Base-by-base conservation (phyloP, 1,140 invertebrate genomes). In the Drosophila busckii region DNA sequence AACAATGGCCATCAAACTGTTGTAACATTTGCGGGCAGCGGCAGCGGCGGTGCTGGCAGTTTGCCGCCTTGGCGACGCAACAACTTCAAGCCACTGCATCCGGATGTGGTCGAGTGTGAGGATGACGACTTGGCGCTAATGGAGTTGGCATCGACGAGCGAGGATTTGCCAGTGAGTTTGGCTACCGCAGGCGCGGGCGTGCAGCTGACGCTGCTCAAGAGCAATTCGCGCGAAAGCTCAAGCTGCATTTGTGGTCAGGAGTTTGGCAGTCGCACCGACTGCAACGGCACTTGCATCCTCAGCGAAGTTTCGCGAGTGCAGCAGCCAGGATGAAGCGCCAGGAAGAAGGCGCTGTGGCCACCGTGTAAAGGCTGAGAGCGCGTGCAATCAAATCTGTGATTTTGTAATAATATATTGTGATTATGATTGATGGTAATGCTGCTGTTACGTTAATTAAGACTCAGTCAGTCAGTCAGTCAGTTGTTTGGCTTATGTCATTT, bases 11-110 rank as follows among this genome's bases (percentile, higher is more conserved):
- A 61, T 23, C 70, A 80, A 20, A 80, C 60, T 8, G 61, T 82
- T 25, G 76, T 82, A 1, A 83, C 76, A 22, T 82, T 82, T 32
- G 76, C 70, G 2, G 70, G 49, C 9, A 26, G 52, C 2, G 31
- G 28, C 3, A 44, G 48, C 9, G 17, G 42, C 4, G 25, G 22
- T 4, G 50, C 13, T 6, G 22, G 23, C n/a, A 34, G 49, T 2
- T 53, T 83, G 70, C 55, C 76, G 2, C 75, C 70, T 10, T 86
- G 84, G 84, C 56, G 84, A 8, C 66, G 78, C 0, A 86, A 86
- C 34, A 69, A 86, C 31, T 86, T 86, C 20, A 85, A 82, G 17
- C 84, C 84, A 2, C 29, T 86, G 40, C 75, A 86, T 55, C 70
- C 84, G 2, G 68, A 86, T 54, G 69, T 86, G 6, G 63, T 78